Evolutionary conservation across 2,113 vertebrate species (phyloP).

Genomic region (Thymallus thymallus): DNA sequence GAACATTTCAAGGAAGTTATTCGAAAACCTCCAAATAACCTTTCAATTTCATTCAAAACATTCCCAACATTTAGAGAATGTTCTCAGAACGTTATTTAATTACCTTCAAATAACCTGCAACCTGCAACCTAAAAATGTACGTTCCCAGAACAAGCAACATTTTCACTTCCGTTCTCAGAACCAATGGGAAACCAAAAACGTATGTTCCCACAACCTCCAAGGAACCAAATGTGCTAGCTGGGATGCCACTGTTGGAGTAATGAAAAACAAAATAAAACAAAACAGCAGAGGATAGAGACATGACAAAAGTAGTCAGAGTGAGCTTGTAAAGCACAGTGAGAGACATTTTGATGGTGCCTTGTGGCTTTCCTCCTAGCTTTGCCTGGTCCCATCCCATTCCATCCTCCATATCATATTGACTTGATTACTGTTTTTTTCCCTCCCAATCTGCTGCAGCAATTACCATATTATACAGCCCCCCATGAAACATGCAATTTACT

Average conservation of each 20-base stretch:
- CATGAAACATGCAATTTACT: conserved; percentile 18
- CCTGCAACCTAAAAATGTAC: too few relatives aligned
- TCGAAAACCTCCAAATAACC: too few relatives aligned
- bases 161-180: too few relatives aligned
- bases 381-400: background rate
- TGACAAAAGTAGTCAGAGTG: background rate
- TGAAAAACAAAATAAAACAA: conserved; percentile 27
- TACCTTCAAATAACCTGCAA: too few relatives aligned
- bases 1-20: too few relatives aligned
- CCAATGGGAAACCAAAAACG: too few relatives aligned
- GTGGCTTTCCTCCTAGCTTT: background rate
- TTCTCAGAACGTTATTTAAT: too few relatives aligned
- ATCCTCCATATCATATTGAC: background rate
- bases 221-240: too few relatives aligned
- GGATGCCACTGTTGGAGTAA: conserved; percentile 1
- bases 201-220: too few relatives aligned
- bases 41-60: too few relatives aligned
- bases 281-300: background rate
- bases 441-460: conserved; percentile 4
- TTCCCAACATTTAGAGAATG: too few relatives aligned
- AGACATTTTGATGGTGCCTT: conserved; percentile 1
- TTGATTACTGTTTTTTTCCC: background rate
- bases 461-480: conserved; percentile 15
- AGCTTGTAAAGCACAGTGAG: background rate
- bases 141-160: too few relatives aligned